Conservation (phyloP, 2,113 vertebrate species). For the Psilopsiagon aymara region DNA sequence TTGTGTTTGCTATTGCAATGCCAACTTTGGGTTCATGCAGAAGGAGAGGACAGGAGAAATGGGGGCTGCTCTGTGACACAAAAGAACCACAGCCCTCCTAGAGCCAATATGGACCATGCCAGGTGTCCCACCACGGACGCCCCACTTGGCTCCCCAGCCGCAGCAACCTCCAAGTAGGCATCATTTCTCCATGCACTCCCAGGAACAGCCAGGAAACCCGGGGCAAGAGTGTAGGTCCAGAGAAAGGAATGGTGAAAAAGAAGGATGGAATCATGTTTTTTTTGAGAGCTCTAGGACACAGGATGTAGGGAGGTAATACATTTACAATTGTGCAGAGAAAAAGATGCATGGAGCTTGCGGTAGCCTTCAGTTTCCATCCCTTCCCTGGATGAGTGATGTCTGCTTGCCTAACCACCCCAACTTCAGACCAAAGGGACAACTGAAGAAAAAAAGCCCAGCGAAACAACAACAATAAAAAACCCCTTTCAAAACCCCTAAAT, state of each 20-base stretch:
- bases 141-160: not conserved
- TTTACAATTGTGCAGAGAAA: not conserved
- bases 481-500: not conserved
- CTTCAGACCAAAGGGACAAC: not conserved
- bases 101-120: fast-evolving
- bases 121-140: fast-evolving
- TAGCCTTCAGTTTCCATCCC: not conserved
- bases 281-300: not conserved
- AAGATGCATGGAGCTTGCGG: not conserved
- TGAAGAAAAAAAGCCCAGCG: not conserved
- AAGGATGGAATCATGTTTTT: not conserved
- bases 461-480: not conserved
- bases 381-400: not conserved
- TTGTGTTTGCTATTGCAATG: fast-evolving
- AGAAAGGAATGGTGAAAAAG: not conserved
- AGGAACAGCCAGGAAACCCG: not conserved
- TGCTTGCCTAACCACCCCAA: not conserved
- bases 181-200: not conserved
- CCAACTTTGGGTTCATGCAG: not conserved
- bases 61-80: not conserved
- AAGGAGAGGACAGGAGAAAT: not conserved
- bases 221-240: not conserved
- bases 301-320: not conserved
- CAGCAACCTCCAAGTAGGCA: not conserved
- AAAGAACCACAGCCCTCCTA: not conserved